Base-by-base conservation (phyloP, 2,113 vertebrate species). In the Perca flavescens region DNA sequence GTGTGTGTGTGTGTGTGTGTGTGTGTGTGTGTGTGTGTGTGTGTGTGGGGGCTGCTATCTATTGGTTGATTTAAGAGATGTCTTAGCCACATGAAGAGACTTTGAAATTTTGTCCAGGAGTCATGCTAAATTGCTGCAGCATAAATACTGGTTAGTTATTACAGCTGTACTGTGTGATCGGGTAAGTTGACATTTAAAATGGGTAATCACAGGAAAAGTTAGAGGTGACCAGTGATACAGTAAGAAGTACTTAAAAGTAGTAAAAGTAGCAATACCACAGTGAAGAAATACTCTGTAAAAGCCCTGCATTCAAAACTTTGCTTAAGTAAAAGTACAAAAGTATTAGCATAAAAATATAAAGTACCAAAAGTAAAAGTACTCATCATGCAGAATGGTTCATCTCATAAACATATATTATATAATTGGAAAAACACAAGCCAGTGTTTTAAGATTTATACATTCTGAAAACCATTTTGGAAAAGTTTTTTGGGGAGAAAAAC, bases 1-100 rank as follows among this genome's bases (percentile, higher is more conserved):
- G 8, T 43, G 53, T 63, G 31, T 36, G 60, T 31, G 82, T 75
- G 31, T 70, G 25, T 31, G 25, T 60, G 57, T 60, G 57, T 60
- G 58, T 13, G 49, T 17, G 21, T 40, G 36, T 40, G 53, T 31
- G 31, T 31, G 31, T 31, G 31, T 31, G 31, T 31, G 31, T 31
- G 31, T 31, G 31, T 31, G 31, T 31, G 19, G 5, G 53, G 56
- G 16, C 19, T 53, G 43, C 13, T 46, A 1, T 17, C 21, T 21
- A 68, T 21, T 64, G 31, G 43, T 61, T 46, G 4, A 47, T 14
- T 63, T 63, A 58, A 40, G 56, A n/a, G 25, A 28, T 53, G 3
- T 19, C 28, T 53, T 12, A 25, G 28, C 16, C 19, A 12, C 31
- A 28, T 65, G n/a, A 19, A 54, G 6, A 50, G 4, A 49, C 28